phyloP scores from a whole-genome alignment of 2,113 vertebrate genomes.

The Corynorhinus townsendii region DNA sequence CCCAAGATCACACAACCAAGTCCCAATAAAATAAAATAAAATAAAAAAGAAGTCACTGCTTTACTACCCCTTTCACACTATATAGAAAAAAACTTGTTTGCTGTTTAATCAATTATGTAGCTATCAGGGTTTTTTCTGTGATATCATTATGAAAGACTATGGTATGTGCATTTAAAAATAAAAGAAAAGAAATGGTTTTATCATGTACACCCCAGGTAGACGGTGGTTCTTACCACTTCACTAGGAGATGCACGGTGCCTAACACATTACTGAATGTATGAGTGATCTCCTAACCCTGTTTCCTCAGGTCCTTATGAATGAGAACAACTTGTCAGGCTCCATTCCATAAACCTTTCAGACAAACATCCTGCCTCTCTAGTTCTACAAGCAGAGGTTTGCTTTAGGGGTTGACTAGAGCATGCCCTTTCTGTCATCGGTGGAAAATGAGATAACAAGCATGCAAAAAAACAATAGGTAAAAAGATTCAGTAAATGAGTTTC shows the following conservation, averaged over 20 bases:
- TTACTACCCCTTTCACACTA: not conserved
- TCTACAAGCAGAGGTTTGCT: not conserved
- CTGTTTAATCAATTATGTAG: not conserved
- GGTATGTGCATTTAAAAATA: not conserved
- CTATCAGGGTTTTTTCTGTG: not conserved
- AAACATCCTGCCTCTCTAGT: not conserved
- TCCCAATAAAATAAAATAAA: no score
- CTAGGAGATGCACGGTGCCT: accelerated
- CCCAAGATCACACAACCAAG: no score
- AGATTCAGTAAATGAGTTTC: not conserved
- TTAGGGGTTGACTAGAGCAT: not conserved
- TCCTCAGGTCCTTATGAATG: not conserved
- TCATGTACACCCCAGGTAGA: not conserved
- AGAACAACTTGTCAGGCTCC: not conserved
- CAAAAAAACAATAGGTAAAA: not conserved
- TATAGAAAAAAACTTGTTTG: not conserved
- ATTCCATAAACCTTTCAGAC: not conserved
- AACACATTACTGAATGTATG: not conserved
- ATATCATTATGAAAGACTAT: slow-evolving; percentile 1
- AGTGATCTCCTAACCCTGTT: not conserved
- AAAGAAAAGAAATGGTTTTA: not conserved
- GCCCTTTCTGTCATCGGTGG: not conserved
- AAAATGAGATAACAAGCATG: not conserved
- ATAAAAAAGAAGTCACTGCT: not conserved
- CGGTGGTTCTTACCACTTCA: not conserved